Evolutionary conservation across 2,888 invertebrate genomes (phyloP).

Genomic region (Aplocera efformata): DNA sequence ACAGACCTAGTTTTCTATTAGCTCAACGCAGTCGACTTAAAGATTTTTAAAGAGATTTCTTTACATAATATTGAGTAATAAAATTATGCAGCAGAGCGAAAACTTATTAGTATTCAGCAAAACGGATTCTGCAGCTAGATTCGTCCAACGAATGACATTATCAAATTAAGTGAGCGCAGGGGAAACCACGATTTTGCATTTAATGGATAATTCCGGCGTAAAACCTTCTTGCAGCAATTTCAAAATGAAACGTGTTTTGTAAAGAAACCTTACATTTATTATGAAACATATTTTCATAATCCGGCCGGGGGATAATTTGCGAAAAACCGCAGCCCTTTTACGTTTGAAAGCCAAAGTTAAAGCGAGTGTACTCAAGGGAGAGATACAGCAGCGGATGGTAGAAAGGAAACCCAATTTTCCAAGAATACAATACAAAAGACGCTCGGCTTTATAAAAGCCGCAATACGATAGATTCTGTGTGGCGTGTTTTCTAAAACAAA

Average conservation of each 20-base stretch:
- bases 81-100: constrained; percentile 18
- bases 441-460: not conserved
- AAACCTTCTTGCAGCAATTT: constrained; percentile 6
- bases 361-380: constrained; percentile 42
- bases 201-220: not conserved
- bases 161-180: constrained; percentile 28
- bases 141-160: constrained; percentile 26
- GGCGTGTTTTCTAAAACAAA: not conserved
- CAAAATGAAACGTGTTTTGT: no score
- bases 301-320: constrained; percentile 3
- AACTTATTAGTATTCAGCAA: constrained; percentile 30
- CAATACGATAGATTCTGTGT: not conserved
- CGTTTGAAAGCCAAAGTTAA: constrained; percentile 32
- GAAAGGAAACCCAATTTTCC: constrained; percentile 28
- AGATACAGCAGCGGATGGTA: constrained; percentile 29
- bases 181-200: constrained; percentile 24
- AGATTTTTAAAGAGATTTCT: no score
- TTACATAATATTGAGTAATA: constrained; percentile 18
- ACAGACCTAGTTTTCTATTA: not conserved
- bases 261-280: no score
- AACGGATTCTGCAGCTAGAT: constrained; percentile 29
- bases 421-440: constrained; percentile 20
- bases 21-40: constrained; percentile 4
- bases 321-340: constrained; percentile 35
- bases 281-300: constrained; percentile 12